These are phyloP conservation scores for Gryllus longicercus DNA, from an alignment of 2,888 invertebrate genomes.

Conservation along the genomic window DNA sequence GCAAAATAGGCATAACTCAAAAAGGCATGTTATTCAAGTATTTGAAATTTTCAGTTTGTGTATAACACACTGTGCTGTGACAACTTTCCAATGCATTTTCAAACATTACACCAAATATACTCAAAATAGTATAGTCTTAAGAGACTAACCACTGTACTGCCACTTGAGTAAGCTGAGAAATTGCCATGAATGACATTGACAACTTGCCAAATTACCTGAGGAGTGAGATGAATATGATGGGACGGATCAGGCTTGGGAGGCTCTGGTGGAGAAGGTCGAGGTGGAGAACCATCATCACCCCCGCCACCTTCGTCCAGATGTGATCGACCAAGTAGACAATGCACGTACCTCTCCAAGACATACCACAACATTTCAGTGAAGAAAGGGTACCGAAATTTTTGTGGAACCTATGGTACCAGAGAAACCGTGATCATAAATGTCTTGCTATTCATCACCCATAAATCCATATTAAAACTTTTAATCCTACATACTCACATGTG, in stretches of 20 bases:
- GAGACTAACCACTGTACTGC: no score
- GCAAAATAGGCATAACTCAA: no score
- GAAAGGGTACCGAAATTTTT: slow-evolving; percentile 96
- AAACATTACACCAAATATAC: no score
- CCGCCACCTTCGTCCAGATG: slow-evolving; percentile 55
- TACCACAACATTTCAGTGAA: slow-evolving; percentile 99
- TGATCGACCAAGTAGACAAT: slow-evolving; percentile 76
- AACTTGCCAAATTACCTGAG: slow-evolving; percentile 55
- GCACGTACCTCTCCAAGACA: slow-evolving; percentile 88
- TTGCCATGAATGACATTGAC: neutral
- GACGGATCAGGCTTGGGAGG: slow-evolving; percentile 41
- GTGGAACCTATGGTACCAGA: slow-evolving; percentile 68
- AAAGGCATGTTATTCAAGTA: no score
- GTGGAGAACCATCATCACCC: slow-evolving; percentile 21
- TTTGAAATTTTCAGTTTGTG: no score
- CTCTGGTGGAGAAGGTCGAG: slow-evolving; percentile 23
- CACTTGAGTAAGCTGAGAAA: no score
- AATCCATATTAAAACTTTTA: slow-evolving; percentile 4
- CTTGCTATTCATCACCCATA: slow-evolving; percentile 2
- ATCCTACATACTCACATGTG: slow-evolving; percentile 61
- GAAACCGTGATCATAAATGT: slow-evolving; percentile 18
- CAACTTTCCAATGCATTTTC: no score
- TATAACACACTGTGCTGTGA: no score
- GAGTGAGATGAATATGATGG: slow-evolving; percentile 70
- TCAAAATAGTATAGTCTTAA: no score